phyloP scores from a whole-genome alignment of 2,113 vertebrate genomes.

The Rhinoderma darwinii region DNA sequence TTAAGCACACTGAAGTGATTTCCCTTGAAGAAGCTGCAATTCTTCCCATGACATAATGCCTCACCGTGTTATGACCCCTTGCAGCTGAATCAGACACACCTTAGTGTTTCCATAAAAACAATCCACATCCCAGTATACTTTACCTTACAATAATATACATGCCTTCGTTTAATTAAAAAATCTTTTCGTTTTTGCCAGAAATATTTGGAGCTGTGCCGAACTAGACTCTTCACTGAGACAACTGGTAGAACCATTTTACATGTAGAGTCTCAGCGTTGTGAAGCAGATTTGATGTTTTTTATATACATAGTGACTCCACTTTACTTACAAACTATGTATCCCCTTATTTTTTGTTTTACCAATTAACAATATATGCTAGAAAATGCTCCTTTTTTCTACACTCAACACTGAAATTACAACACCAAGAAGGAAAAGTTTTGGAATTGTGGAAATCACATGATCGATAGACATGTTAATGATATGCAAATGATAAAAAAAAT shows the following conservation, averaged over 20 bases:
- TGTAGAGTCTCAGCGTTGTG: neutral
- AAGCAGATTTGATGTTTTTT: neutral
- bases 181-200: constrained; percentile 54
- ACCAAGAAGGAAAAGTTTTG: too few relatives aligned
- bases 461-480: too few relatives aligned
- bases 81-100: constrained; percentile 70
- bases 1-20: neutral
- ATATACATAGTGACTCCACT: too few relatives aligned
- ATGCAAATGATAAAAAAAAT: too few relatives aligned
- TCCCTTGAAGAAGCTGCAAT: constrained; percentile 66
- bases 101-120: constrained; percentile 66
- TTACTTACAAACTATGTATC: too few relatives aligned
- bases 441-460: too few relatives aligned
- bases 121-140: constrained; percentile 47
- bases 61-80: constrained; percentile 66
- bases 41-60: constrained; percentile 79
- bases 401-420: too few relatives aligned
- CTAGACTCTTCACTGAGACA: neutral
- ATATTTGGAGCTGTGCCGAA: neutral
- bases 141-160: constrained; percentile 50
- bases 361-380: too few relatives aligned
- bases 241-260: neutral
- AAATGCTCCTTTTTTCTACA: too few relatives aligned
- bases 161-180: constrained; percentile 51
- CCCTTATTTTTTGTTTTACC: too few relatives aligned